Evolutionary conservation across 2,113 vertebrate species (phyloP).

Genomic region (Xiphias gladius): DNA sequence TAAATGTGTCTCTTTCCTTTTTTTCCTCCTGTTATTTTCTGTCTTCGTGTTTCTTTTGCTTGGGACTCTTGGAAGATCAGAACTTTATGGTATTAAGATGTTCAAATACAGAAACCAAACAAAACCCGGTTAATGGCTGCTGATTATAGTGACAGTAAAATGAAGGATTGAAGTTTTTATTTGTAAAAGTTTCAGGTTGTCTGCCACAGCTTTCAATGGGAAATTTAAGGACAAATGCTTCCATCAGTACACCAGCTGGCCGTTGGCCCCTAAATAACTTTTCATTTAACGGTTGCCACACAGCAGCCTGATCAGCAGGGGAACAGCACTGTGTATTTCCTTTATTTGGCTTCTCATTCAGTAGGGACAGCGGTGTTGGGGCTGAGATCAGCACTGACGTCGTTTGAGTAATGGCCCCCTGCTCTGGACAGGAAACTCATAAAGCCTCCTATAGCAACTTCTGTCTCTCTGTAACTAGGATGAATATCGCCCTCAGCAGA

Average conservation of each 20-base stretch:
- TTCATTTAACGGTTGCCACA: constrained; percentile 24
- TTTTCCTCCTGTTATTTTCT: too few species aligned
- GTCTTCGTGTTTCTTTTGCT: too few species aligned
- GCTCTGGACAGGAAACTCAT: constrained; percentile 58
- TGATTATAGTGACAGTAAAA: too few species aligned
- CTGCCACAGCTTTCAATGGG: background rate
- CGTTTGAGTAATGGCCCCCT: constrained; percentile 52
- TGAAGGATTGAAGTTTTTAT: background rate
- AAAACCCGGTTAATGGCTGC: background rate
- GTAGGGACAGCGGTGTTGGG: background rate
- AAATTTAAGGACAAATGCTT: constrained; percentile 7
- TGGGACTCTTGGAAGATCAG: too few species aligned
- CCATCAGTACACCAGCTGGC: constrained; percentile 13
- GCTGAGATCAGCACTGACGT: constrained; percentile 44
- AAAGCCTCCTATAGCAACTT: constrained; percentile 43
- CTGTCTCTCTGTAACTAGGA: constrained; percentile 52
- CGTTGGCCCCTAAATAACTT: constrained; percentile 9
- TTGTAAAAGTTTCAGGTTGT: background rate
- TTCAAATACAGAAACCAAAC: too few species aligned
- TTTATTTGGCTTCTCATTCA: constrained; percentile 38
- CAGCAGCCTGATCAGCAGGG: constrained; percentile 29
- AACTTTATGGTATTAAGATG: too few species aligned
- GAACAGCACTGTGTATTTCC: constrained; percentile 29
- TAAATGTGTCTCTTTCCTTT: too few species aligned
- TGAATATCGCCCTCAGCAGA: constrained; percentile 39